phyloP scores from a whole-genome alignment of 2,113 vertebrate species.

The Jaculus jaculus region DNA sequence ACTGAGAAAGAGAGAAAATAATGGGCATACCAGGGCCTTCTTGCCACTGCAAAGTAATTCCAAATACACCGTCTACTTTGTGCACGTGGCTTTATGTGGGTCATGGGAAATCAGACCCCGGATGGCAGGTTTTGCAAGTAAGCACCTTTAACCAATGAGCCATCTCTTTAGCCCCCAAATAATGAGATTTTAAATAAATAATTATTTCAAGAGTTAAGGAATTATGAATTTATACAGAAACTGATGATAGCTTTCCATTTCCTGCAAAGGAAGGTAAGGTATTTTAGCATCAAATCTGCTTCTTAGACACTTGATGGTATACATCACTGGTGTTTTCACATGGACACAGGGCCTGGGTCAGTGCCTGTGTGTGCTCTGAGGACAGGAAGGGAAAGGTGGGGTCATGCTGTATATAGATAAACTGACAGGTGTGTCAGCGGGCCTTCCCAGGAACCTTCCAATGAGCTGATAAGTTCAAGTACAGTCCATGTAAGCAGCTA shows the following conservation, averaged over 20 bases:
- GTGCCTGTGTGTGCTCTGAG: background rate
- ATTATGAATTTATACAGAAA: background rate
- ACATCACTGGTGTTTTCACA: background rate
- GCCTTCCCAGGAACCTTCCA: constrained; percentile 48
- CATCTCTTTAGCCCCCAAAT: no score
- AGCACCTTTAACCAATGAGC: no score
- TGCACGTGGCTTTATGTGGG: no score
- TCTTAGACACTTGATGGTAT: background rate
- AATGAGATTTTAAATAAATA: background rate
- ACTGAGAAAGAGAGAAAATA: no score
- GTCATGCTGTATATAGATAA: background rate
- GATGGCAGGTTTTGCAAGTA: no score
- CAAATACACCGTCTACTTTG: no score
- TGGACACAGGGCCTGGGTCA: background rate
- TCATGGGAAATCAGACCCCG: no score
- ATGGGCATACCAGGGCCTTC: no score
- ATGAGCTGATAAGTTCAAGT: constrained; percentile 59
- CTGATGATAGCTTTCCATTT: constrained; percentile 21
- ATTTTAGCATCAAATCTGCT: background rate
- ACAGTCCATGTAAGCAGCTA: background rate
- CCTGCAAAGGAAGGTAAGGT: background rate
- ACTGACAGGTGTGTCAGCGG: background rate
- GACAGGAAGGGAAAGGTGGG: constrained; percentile 25
- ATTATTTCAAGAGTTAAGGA: constrained; percentile 6
- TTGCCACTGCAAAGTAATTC: no score